Base-by-base conservation (phyloP, 2,888 invertebrate species). In the Ptychoptera albimana region DNA sequence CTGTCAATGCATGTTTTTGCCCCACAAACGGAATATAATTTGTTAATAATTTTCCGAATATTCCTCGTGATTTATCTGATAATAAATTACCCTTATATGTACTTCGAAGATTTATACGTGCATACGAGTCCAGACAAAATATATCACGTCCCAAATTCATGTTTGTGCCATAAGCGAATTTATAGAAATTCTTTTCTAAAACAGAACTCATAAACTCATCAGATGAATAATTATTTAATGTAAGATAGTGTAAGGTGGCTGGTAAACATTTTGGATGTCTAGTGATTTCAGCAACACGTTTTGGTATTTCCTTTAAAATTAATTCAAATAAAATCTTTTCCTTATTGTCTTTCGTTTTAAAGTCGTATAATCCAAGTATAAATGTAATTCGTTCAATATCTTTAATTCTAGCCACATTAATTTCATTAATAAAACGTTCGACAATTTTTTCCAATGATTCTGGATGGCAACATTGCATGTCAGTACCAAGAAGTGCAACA, bases 321-420 rank as follows among this genome's bases (percentile, higher is more conserved):
- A 58, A 53, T 12, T 62, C 45, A 45, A 64, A 71, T 10, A 75
- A 53, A 46, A 75, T 69, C 2, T 67, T 56, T 49, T 66, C 67
- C 1, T 57, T 52, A 10, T 66, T 55, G n/a, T 67, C 70, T 42
- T 67, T 52, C 11, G 76, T 75, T 46, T 63, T 60, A 44, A 68
- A 70, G 57, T 79, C 72, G 50, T 79, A 79, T 55, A 75, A 70
- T 2, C 73, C 72, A 54, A 76, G 70, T 1, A 71, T 69, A 48
- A 79, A 68, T 3, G 75, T 61, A 8, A 84, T 60, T 52, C 84
- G 71, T 61, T 86, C 86, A 30, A 86, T 63, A 56, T 87, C 86
- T 62, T 87, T 87, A 1, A 84, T 40, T 48, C 84, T 71, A 0
- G 71, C 59, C 4, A 56, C 42, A 2, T 65, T 49, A 1, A 81